phyloP scores from a whole-genome alignment of 2,797 vertebrate species.

The Takifugu rubripes region DNA sequence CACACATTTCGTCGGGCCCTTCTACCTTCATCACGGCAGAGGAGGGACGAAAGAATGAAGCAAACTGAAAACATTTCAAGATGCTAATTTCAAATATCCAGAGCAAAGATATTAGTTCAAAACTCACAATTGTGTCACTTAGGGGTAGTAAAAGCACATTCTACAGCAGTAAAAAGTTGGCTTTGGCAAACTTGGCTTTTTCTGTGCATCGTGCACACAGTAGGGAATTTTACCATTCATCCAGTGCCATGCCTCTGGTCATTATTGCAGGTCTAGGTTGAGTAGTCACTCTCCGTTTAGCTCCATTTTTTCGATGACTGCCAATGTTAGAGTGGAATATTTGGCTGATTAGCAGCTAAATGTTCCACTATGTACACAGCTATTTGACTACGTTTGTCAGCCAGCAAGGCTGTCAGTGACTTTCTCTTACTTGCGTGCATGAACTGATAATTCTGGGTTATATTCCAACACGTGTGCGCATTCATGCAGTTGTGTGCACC shows the following conservation, averaged over 20 bases:
- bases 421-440: background rate
- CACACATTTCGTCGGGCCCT: slow-evolving; percentile 21
- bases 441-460: background rate
- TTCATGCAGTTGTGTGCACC: background rate
- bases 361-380: slow-evolving; percentile 8
- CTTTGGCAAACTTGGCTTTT: background rate
- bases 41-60: background rate
- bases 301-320: slow-evolving; percentile 7
- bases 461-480: background rate
- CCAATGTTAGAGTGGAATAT: slow-evolving; percentile 6
- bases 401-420: background rate
- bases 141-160: slow-evolving; percentile 15
- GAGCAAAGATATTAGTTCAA: background rate
- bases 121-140: slow-evolving; percentile 7
- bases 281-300: slow-evolving; percentile 5
- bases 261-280: background rate
- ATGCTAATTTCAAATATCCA: background rate
- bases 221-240: background rate
- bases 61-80: too few relatives aligned
- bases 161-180: background rate
- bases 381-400: background rate
- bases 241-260: background rate
- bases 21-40: slow-evolving; percentile 25
- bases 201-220: too few relatives aligned
- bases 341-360: slow-evolving; percentile 26